Evolutionary conservation across 1,140 invertebrate species (phyloP), one percentile per base, ranked within the genome.

Genomic region (Drosophila jambulina): DNA sequence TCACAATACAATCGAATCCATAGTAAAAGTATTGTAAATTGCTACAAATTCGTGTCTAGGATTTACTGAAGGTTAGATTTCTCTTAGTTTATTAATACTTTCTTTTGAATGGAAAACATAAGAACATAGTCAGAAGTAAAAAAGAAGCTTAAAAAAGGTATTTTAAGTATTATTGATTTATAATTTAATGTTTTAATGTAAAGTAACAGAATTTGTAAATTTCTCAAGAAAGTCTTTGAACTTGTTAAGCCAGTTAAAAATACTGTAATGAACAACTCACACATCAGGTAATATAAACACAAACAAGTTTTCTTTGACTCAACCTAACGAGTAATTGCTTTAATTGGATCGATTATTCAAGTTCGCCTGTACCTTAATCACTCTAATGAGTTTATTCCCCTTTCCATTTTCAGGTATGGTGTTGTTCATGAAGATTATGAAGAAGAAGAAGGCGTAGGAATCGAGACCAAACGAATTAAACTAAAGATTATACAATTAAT

Each of bases 381-480:
- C 12, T 17, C 45, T 57, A 43, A 77, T 62, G 29, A 46, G 70
- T 75, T 67, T 77, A 17, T 59, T 42, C 69, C 19, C 46, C 45
- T 64, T 95, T 94, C 15, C 4, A 29, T 46, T 63, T 45, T 6
- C 91, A 96, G 95, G 94, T 92, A 97, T 97, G 96, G 95, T 97
- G 25, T 87, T 97, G 17, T 97, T 97, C 77, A 97, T 97, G 95
- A 96, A 95, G 93, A 86, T 97, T 15, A 95, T 96, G 74, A 95
- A 94, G 78, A 96, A 96, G 82, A 95, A 93, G 75, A 92, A 84
- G 59, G 29, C 80, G 61, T 83, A 88, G 70, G 23, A 43, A 57
- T 54, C 29, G 34, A 38, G 21, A 25, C 19, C 34, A 27, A 51
- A 32, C 4, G 13, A 58, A 38, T 17, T 10, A 42, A 42, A 72